These are phyloP conservation scores for Channa argus DNA, from an alignment of 2,113 vertebrate species.

Conservation along the genomic window DNA sequence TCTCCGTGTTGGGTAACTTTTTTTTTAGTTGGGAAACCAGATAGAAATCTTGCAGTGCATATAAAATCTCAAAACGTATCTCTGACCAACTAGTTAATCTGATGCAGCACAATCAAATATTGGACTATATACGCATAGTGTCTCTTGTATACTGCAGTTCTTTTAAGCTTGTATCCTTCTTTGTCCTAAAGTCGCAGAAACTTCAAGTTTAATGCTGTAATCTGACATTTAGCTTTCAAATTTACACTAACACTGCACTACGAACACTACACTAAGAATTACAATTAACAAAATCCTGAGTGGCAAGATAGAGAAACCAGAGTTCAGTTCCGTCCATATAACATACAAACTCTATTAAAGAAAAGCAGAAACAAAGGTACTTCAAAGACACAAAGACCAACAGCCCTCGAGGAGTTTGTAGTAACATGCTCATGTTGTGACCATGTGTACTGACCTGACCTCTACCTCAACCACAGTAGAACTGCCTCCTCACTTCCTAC, in stretches of 20 bases:
- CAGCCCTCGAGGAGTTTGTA: slow-evolving; percentile 9
- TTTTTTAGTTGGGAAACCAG: slow-evolving; percentile 53
- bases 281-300: slow-evolving; percentile 29
- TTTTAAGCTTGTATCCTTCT: slow-evolving; percentile 12
- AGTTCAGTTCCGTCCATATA: slow-evolving; percentile 26
- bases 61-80: slow-evolving; percentile 40
- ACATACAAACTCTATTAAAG: slow-evolving; percentile 10
- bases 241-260: slow-evolving; percentile 1
- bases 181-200: background rate
- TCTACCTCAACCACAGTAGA: background rate
- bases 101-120: slow-evolving; percentile 22
- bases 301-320: background rate
- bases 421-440: slow-evolving; percentile 3
- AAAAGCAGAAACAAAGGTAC: slow-evolving; percentile 18
- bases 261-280: background rate
- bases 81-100: slow-evolving; percentile 44
- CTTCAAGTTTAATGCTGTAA: background rate
- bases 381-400: slow-evolving; percentile 21
- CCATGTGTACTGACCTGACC: slow-evolving; percentile 16
- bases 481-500: background rate
- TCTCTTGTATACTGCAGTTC: background rate
- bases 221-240: background rate
- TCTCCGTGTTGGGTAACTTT: slow-evolving; percentile 60
- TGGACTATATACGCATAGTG: background rate
- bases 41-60: slow-evolving; percentile 41